Evolutionary conservation across 2,113 vertebrate species (phyloP), one percentile per base, ranked within the genome.

Genomic region (Proterorhinus semilunaris): DNA sequence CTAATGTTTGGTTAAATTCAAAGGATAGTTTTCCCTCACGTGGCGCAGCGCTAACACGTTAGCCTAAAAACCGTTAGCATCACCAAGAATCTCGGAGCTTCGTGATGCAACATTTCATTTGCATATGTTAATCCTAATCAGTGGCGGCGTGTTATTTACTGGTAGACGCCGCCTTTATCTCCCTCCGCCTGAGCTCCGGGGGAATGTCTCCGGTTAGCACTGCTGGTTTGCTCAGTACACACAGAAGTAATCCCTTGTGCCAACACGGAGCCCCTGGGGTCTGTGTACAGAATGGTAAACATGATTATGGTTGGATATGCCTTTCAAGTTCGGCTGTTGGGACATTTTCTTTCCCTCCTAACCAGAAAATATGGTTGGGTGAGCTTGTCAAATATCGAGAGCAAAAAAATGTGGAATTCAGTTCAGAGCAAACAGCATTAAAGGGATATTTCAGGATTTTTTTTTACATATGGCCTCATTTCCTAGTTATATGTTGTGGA

Each of bases 191-290:
- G 15, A 58, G 55, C 55, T 42, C 55, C 55, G 4, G 55, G 46
- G 55, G 55, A 58, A 58, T 58, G 55, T 58, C 55, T 58, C 11
- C 27, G 21, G 55, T 58, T 58, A 42, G 55, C 55, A 15, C 55
- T 58, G 55, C 55, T 58, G 55, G 55, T 58, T 58, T 58, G 55
- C 55, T 36, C 55, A 58, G 55, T 13, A 58, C 55, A 58, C 42
- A 58, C 55, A 58, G 17, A 16, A 11, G 17, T 58, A 42, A 58
- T 58, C 55, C 55, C 27, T 13, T 13, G 11, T 13, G 55, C 55
- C 42, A 58, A 58, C 27, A 58, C 21, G 42, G 55, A 42, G 55
- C 55, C 55, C 27, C 21, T 7, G 55, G 10, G 55, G 55, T 58
- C 55, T 58, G 55, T 58, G 55, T 12, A 58, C 55, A 12, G 10